Conservation (phyloP, 2,888 invertebrate genomes). For the Lasius platythorax region DNA sequence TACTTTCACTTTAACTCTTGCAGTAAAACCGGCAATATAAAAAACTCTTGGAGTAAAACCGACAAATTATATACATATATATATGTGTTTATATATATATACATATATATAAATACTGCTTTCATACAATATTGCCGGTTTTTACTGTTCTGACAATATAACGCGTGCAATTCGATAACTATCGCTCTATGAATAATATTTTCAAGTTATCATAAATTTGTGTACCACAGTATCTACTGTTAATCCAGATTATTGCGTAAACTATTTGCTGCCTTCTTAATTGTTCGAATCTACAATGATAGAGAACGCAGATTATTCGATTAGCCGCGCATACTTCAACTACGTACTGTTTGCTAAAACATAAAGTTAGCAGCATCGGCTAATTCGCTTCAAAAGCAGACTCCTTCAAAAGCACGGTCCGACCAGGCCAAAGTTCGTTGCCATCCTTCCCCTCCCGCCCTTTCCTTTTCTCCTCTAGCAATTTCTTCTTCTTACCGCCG, state of each 20-base stretch:
- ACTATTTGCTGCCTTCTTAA: conserved; percentile 27
- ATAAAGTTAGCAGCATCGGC: conserved; percentile 33
- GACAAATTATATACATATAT: too few species aligned
- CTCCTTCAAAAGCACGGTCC: conserved; percentile 4
- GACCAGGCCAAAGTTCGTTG: conserved; percentile 63
- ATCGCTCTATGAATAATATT: not conserved
- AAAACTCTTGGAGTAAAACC: too few species aligned
- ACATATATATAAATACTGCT: not conserved
- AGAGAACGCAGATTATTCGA: conserved; percentile 30
- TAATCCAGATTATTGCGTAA: not conserved
- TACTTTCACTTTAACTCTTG: too few species aligned
- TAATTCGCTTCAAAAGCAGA: conserved; percentile 46
- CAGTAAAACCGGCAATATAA: too few species aligned
- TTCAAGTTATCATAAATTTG: not conserved
- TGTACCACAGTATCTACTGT: not conserved
- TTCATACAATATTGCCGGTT: conserved; percentile 9
- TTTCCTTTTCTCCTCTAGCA: conserved; percentile 31
- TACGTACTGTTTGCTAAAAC: conserved; percentile 29
- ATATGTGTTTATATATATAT: too few species aligned
- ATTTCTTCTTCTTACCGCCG: conserved; percentile 39
- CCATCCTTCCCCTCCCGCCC: conserved; percentile 20
- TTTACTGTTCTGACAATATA: not conserved
- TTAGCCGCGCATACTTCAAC: conserved; percentile 3
- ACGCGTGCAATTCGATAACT: not conserved
- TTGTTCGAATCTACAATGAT: conserved; percentile 5